Base-by-base conservation (phyloP, 1,140 invertebrate genomes). In the Caenorhabditis elegans region DNA sequence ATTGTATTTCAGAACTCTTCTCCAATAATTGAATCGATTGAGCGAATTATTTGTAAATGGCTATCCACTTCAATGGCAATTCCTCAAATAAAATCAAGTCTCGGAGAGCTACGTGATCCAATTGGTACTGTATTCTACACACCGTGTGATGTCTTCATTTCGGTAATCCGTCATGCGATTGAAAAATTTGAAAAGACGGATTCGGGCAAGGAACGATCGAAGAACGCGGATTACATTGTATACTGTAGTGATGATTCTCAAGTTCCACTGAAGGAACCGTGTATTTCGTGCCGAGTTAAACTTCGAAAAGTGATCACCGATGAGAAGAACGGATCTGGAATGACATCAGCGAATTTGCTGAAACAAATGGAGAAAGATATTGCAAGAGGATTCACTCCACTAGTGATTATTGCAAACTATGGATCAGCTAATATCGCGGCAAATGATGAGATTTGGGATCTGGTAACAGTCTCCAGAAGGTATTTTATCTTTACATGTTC, bases 241-340 rank as follows among this genome's bases (percentile, higher is more conserved):
- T 70, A 70, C 34, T 70, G 60, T 22, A 70, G 60, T 43, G 60
- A 70, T 39, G 60, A 70, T 70, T 36, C 60, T 70, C 60, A 70
- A 70, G 10, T 70, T 70, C 3, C 60, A 43, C n/a, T 70, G 17
- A 34, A 36, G 22, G 60, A 70, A 70, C 34, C 60, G 28, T 70
- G 60, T 24, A 43, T 3, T 19, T 22, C 34, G 19, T 19, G 11
- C 11, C 36, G 43, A 43, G 60, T 70, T 8, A 39, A 26, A 43
- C 19, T 70, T 1, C 60, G 60, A 15, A 70, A 70, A 24, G 60
- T 70, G 6, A 70, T 39, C 19, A 70, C 60, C 22, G 36, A 22
- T 70, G 34, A 70, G 22, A 39, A 36, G 34, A 26, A 70, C 19
- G 36, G n/a, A 24, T 70, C 60, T 39, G 60, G 26, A 15, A 70